A percentile compares a stretch with the other conserved stretches of the same genome.
phyloP scores from a whole-genome alignment of 2,113 vertebrate genomes.

The Archilochus colubris region DNA sequence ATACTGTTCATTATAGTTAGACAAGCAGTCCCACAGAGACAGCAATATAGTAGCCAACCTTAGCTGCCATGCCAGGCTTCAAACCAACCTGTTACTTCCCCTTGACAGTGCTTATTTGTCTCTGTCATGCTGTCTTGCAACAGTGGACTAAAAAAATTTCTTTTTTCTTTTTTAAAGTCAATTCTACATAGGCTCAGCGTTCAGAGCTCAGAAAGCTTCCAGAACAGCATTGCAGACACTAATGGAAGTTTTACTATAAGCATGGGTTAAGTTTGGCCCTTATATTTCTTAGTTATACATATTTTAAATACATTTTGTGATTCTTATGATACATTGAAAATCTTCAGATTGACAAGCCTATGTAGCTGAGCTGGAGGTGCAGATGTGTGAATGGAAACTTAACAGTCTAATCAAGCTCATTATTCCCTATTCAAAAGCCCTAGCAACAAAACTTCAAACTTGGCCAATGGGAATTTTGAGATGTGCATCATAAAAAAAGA shows the following conservation, averaged over 20 bases:
- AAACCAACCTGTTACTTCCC: background rate
- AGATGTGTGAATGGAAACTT: background rate
- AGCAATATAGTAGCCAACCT: background rate
- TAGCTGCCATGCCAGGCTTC: background rate
- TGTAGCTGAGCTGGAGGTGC: background rate
- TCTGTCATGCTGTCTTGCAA: background rate
- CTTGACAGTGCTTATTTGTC: background rate
- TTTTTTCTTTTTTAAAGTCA: background rate
- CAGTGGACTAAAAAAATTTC: background rate
- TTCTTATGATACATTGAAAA: background rate
- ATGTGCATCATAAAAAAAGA: background rate
- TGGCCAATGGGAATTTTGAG: background rate
- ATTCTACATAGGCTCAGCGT: background rate
- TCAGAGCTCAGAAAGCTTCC: background rate
- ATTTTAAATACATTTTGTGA: background rate
- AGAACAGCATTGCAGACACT: background rate
- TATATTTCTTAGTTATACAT: background rate
- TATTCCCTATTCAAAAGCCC: fast-evolving
- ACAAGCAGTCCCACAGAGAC: background rate
- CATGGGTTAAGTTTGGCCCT: background rate
- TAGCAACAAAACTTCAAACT: background rate
- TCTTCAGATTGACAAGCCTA: background rate
- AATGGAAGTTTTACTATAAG: background rate
- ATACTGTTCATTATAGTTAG: background rate
- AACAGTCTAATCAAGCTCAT: background rate